Percentiles rank a stretch among this genome's conserved stretches.
These are phyloP conservation scores for Hippasteria phrygiana DNA, from an alignment of 53 echinoderm and acorn worm species.

Conservation along the genomic window DNA sequence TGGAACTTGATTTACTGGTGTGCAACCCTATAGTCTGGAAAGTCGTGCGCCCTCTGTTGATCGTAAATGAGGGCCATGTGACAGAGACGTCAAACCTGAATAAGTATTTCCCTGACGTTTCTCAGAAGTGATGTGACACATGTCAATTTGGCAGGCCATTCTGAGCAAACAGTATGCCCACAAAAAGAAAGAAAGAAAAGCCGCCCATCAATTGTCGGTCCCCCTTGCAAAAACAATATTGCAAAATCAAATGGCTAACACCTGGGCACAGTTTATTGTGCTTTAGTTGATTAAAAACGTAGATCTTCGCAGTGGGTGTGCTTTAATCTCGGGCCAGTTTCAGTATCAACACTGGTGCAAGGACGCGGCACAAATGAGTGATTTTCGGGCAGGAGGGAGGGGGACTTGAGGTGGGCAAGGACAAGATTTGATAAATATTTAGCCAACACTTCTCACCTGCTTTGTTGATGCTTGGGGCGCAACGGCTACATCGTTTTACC, in stretches of 20 bases:
- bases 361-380: constrained; percentile 13
- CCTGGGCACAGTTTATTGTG: constrained; percentile 24
- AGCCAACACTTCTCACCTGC: constrained; percentile 62
- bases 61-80: not conserved
- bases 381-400: not conserved
- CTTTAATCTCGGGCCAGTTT: not conserved
- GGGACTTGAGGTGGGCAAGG: constrained; percentile 19
- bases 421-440: constrained; percentile 54
- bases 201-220: not conserved
- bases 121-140: not conserved
- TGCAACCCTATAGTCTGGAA: not conserved
- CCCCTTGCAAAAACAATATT: constrained; percentile 46
- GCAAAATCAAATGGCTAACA: constrained; percentile 37
- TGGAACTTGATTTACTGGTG: no score
- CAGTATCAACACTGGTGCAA: constrained; percentile 6
- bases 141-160: constrained; percentile 1
- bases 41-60: not conserved
- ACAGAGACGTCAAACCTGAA: not conserved
- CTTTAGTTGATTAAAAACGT: constrained; percentile 41
- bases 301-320: constrained; percentile 27
- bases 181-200: not conserved
- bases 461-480: constrained; percentile 47
- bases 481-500: not conserved
- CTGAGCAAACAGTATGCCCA: not conserved
- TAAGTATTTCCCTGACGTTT: not conserved